Base-by-base conservation (phyloP, 2,797 vertebrate species). In the Poecile montanus region DNA sequence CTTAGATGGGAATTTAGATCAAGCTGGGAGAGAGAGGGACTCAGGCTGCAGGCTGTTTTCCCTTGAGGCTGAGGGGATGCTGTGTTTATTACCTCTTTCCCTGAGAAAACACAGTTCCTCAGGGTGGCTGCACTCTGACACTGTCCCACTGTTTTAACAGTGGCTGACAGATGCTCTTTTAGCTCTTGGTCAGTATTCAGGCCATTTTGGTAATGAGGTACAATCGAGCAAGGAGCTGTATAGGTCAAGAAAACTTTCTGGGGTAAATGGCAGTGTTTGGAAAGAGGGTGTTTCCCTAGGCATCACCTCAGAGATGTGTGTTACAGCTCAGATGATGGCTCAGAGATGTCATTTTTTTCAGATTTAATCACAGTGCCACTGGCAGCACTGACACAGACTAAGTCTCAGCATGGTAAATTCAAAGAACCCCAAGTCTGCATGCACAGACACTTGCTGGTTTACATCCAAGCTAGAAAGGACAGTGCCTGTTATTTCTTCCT, bases 71-170 rank as follows among this genome's bases (percentile, higher is more conserved):
- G 47, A 60, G 56, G n/a, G 63, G 71, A 68, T 74, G 42, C 40
- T 80, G 47, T 42, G 32, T 94, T 93, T 86, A 67, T 91, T 91
- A 85, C 54, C 84, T 85, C 48, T 74, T 92, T 72, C 45, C 45
- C 27, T 77, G 40, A 74, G 75, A 89, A 88, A 90, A 83, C 18
- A 44, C 68, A 45, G 9, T 65, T 91, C 77, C 66, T 73, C 47
- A 54, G 58, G 51, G 62, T 56, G 58, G 78, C 60, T 1, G 7
- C 36, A 21, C 38, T 75, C 72, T 57, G 32, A 71, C 57, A 51
- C 38, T 57, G 40, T 77, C 51, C 71, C 74, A 44, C 42, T 91
- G 79, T 66, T 67, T 45, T 3, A 93, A 32, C 16, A 30, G 27
- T 1, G 7, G 34, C 73, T 61, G 58, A 65, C 22, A 89, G n/a